Evolutionary conservation across 2,797 vertebrate genomes (phyloP).

Genomic region (Jordanella pulchra): DNA sequence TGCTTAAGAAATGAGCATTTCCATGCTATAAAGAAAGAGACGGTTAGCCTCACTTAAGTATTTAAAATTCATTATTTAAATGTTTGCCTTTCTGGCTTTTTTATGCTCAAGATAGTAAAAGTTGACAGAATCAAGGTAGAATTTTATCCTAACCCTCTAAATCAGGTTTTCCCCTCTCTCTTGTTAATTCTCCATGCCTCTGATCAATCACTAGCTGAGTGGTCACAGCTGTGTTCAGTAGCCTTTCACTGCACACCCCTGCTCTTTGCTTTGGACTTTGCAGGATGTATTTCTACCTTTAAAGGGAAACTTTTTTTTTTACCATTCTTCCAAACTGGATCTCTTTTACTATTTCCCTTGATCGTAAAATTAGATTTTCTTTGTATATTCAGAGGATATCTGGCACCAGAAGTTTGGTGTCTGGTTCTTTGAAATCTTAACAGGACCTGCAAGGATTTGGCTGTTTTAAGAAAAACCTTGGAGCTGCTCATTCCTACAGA

Average conservation of each 20-base stretch:
- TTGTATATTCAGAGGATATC: background rate
- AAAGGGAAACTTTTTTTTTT: background rate
- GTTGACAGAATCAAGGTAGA: background rate
- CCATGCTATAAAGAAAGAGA: background rate
- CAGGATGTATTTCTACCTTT: background rate
- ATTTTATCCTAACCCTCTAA: background rate
- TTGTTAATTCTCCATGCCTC: background rate
- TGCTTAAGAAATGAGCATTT: background rate
- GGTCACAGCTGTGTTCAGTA: slow-evolving; percentile 1
- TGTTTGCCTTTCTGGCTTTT: background rate
- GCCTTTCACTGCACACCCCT: background rate
- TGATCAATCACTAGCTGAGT: slow-evolving; percentile 3
- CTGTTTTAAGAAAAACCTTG: background rate
- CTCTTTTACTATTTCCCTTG: background rate
- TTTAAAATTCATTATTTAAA: background rate
- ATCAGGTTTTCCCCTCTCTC: background rate
- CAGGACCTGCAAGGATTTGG: background rate
- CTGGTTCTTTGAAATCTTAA: background rate
- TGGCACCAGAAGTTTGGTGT: background rate
- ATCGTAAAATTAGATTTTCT: background rate
- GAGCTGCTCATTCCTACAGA: too few relatives aligned
- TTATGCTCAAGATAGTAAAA: background rate
- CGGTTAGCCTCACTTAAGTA: background rate
- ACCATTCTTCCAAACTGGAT: background rate
- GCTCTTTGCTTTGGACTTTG: background rate